phyloP scores from a whole-genome alignment of 2,797 vertebrate genomes.

The Pyrrhura leucotis region DNA sequence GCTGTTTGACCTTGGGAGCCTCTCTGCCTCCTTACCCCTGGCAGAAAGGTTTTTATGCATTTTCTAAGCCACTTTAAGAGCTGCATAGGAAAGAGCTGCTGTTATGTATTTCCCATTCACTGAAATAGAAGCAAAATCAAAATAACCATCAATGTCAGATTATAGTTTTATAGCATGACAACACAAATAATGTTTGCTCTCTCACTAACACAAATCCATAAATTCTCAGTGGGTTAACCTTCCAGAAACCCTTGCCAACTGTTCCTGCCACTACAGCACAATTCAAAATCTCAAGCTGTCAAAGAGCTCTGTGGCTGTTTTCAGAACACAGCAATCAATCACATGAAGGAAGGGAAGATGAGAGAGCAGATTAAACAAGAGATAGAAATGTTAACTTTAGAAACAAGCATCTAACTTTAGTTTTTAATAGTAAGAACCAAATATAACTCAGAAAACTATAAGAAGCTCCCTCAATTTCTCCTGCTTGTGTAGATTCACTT shows the following conservation, averaged over 20 bases:
- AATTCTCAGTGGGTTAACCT: constrained; percentile 66
- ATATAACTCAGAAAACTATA: neutral
- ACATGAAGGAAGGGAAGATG: constrained; percentile 52
- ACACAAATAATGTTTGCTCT: constrained; percentile 55
- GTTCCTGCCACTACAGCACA: constrained; percentile 63
- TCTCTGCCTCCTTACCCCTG: neutral
- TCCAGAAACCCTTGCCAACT: constrained; percentile 61
- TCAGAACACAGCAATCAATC: constrained; percentile 61
- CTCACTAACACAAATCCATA: constrained; percentile 53
- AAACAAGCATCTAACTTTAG: neutral
- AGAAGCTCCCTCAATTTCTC: neutral
- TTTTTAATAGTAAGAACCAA: neutral
- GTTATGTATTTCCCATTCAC: constrained; percentile 33
- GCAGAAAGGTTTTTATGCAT: neutral
- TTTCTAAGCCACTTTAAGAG: neutral
- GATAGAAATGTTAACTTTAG: constrained; percentile 26
- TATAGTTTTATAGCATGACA: constrained; percentile 55
- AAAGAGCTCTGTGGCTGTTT: constrained; percentile 57
- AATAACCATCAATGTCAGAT: constrained; percentile 67
- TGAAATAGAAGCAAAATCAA: constrained; percentile 63
- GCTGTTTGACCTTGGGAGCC: neutral
- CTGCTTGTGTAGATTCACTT: neutral
- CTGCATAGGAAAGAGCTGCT: neutral
- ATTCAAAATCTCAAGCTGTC: constrained; percentile 66
- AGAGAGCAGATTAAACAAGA: constrained; percentile 49